Conservation (phyloP, 2,888 invertebrate genomes). For the Fragum fragum region DNA sequence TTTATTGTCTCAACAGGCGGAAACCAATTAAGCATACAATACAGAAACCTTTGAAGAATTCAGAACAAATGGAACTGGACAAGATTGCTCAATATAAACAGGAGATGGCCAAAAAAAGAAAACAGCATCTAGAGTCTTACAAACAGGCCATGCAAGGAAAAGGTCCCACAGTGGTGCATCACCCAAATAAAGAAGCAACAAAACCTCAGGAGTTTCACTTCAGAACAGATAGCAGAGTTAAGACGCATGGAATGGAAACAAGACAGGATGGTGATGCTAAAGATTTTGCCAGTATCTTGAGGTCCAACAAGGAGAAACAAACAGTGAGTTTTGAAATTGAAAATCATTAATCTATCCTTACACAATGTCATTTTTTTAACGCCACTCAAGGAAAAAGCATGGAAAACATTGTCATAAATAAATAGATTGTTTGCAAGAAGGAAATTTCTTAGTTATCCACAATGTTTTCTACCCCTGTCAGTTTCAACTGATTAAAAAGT, state of each 20-base stretch:
- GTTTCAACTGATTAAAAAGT: no score
- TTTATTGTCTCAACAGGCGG: conserved; percentile 49
- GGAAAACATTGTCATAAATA: no score
- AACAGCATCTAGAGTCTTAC: conserved; percentile 77
- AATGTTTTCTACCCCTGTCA: no score
- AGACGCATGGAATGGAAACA: conserved; percentile 67
- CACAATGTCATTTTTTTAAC: neutral
- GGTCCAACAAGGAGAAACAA: conserved; percentile 61
- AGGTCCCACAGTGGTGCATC: conserved; percentile 51
- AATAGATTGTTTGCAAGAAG: no score
- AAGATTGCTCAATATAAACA: conserved; percentile 76
- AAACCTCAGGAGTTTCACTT: conserved; percentile 80
- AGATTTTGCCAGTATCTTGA: conserved; percentile 75
- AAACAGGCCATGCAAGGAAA: conserved; percentile 70
- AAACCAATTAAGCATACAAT: conserved; percentile 61
- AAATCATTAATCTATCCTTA: neutral
- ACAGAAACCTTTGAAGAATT: conserved; percentile 69
- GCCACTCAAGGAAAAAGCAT: no score
- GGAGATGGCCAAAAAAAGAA: conserved; percentile 76
- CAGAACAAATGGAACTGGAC: conserved; percentile 83
- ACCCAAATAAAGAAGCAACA: conserved; percentile 72
- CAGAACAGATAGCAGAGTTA: conserved; percentile 81
- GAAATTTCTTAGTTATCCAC: no score
- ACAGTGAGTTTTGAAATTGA: conserved; percentile 47
- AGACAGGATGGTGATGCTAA: conserved; percentile 53